Base-by-base conservation (phyloP, 2,113 vertebrate species). In the Scartelaos histophorus region DNA sequence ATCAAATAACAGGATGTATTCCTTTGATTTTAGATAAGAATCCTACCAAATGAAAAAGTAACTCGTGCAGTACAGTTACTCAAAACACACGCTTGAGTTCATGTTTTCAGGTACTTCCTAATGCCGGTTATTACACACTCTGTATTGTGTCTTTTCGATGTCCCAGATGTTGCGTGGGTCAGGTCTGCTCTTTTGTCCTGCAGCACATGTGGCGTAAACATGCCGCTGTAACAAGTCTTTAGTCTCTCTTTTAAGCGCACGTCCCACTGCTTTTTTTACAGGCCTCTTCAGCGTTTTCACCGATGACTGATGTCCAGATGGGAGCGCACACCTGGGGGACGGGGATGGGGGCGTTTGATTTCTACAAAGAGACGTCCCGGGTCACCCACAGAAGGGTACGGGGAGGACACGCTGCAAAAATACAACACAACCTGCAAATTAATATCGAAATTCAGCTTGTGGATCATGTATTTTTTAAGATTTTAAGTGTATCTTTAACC, bases 131-230 rank as follows among this genome's bases (percentile, higher is more conserved):
- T 29, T 29, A 29, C 29, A 29, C 29, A 29, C 2, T 4, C 29
- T 29, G 2, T 29, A 29, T 29, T 29, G 4, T 29, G 29, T 29
- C 29, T 29, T 29, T 29, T 29, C 29, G 29, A 29, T 29, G 29
- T 29, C 29, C 29, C 29, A 29, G 29, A 29, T 29, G 29, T 29
- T 29, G 29, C 29, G 29, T 4, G 29, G 57, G 22, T 60, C 57
- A 60, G 24, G 15, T 9, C 25, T 19, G 7, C 25, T 62, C 60
- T 38, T 15, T 35, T 11, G 60, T 45, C 1, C 38, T 13, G n/a
- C 9, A 45, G 16, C 43, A 66, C 64, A 66, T 66, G 64, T 66
- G 64, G 35, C 21, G 64, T 35, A n/a, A 62, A 62, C 64, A 66
- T 66, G 64, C 64, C 35, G 13, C 3, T 21, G 22, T 4, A 35